phyloP scores from a whole-genome alignment of 2,797 vertebrate genomes.

The Melanotaenia parkinsoni region DNA sequence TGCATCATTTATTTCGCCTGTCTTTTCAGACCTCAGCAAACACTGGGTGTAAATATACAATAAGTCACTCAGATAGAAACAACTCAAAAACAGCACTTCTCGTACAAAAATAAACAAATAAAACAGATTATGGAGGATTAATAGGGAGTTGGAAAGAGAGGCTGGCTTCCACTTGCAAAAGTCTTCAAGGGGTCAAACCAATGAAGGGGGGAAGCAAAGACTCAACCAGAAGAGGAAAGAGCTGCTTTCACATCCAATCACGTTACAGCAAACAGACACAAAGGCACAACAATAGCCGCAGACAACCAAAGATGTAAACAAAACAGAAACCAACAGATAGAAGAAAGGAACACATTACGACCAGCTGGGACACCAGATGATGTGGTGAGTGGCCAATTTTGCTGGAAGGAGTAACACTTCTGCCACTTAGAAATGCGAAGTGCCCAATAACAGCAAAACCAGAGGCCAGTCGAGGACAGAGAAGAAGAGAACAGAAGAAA shows the following conservation, averaged over 20 bases:
- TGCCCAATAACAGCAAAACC: constrained; percentile 47
- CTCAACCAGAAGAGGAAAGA: constrained; percentile 20
- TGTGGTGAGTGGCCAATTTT: constrained; percentile 17
- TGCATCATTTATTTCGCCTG: constrained; percentile 57
- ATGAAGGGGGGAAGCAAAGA: background rate
- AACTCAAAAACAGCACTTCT: constrained; percentile 39
- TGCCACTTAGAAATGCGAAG: constrained; percentile 48
- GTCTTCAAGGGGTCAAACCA: constrained; percentile 20
- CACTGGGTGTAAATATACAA: constrained; percentile 32
- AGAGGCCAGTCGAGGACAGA: constrained; percentile 33
- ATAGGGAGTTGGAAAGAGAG: constrained; percentile 12
- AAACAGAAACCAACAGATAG: constrained; percentile 25
- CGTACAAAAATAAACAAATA: constrained; percentile 2
- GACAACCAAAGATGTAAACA: constrained; percentile 29
- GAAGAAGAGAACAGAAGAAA: constrained; percentile 1
- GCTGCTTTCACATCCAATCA: constrained; percentile 1
- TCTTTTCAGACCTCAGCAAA: constrained; percentile 50
- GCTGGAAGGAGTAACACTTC: constrained; percentile 37
- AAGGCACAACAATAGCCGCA: constrained; percentile 23
- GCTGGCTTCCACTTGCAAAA: constrained; percentile 20
- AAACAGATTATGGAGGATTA: constrained; percentile 27
- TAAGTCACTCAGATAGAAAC: constrained; percentile 43
- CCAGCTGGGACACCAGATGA: constrained; percentile 22
- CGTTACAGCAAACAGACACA: constrained; percentile 7
- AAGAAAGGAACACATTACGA: constrained; percentile 10